phyloP scores from a whole-genome alignment of 1,140 invertebrate genomes.

The Polypedilum vanderplanki region DNA sequence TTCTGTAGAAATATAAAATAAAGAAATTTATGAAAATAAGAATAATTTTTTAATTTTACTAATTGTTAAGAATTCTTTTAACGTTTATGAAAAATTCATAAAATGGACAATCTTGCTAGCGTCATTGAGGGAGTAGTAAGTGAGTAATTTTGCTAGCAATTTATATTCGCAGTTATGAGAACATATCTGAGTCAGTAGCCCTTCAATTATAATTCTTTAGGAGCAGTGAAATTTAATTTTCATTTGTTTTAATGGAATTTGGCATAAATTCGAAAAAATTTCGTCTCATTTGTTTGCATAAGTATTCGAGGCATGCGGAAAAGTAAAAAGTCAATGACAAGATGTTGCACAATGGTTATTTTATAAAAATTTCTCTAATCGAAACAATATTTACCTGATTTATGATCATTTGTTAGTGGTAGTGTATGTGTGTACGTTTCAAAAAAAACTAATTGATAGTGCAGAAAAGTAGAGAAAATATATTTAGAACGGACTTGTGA shows the following conservation, averaged over 20 bases:
- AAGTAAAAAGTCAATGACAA: background rate
- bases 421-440: conserved; percentile 28
- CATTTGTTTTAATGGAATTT: conserved; percentile 7
- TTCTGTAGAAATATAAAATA: no score
- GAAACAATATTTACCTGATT: conserved; percentile 22
- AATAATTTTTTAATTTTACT: no score
- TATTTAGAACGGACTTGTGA: background rate
- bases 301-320: background rate
- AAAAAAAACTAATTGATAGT: conserved; percentile 15
- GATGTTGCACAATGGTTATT: background rate
- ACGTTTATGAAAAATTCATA: background rate
- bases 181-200: background rate
- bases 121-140: background rate
- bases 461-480: conserved; percentile 9
- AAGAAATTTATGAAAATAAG: no score
- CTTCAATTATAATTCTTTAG: background rate
- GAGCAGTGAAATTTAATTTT: conserved; percentile 2
- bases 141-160: background rate
- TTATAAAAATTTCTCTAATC: background rate
- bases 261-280: background rate
- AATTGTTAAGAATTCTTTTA: no score
- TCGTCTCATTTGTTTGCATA: background rate
- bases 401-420: conserved; percentile 20
- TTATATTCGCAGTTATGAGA: background rate
- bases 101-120: background rate